Evolutionary conservation across 2,888 invertebrate genomes (phyloP), one percentile per base, ranked within the genome.

Genomic region (Brenthis daphne): DNA sequence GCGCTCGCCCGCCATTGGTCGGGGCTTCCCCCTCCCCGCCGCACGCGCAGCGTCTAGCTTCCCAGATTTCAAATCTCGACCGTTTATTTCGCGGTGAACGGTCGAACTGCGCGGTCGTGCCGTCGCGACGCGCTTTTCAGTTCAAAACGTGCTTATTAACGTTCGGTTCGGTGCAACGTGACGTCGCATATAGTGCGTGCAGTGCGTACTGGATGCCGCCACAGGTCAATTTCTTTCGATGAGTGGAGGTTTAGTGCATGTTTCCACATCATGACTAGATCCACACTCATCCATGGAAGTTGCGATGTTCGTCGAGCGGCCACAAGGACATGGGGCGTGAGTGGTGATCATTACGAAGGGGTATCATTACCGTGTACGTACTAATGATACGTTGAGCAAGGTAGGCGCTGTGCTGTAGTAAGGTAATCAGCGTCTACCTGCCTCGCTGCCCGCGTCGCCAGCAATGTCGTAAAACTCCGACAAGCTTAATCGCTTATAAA

Each of bases 221-320:
- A 81, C 83, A 85, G 80, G 90, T 91, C 93, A 93, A 92, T 91
- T 93, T 93, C 94, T 94, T 94, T 94, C 93, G 95, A 94, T 95
- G 95, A 93, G 95, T 95, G 95, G 93, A 95, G 95, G 94, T 95
- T 94, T 95, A 94, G 95, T 95, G 94, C 95, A 95, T 95, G 95
- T 95, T 92, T 68, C 60, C 85, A 83, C 92, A 90, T 91, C 95
- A 95, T 95, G 95, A 95, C 95, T 95, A 95, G 95, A 95, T 95
- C 95, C 95, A 95, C 95, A 95, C 95, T 95, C 95, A 95, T 95
- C 95, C 95, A 95, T 94, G 94, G 95, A 94, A 93, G 89, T 92
- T 92, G 93, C 90, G 89, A 87, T 90, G 88, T 86, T 90, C 94
- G 83, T 82, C 92, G 81, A 70, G 69, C 68, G 72, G 79, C 77